Evolutionary conservation across 1,140 invertebrate genomes (phyloP), one percentile per base, ranked within the genome.

Genomic region (Eriocheir sinensis): DNA sequence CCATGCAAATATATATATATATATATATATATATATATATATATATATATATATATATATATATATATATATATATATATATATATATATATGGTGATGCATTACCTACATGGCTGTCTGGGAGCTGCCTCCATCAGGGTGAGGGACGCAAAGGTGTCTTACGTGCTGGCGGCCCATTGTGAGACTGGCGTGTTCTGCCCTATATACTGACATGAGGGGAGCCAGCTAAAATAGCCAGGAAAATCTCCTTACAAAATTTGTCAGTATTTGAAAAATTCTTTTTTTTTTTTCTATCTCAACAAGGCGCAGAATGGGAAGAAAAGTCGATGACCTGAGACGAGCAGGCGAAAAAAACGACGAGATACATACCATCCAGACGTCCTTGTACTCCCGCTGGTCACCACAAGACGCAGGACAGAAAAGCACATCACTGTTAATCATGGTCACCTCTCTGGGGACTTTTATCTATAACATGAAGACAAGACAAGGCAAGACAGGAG

Each of bases 351-450:
- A n/a, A 88, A 34, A 27, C 53, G 32, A 38, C 80, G 89, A 80
- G 34, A 95, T 95, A 96, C 95, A 88, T 96, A 96, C 95, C 95
- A 96, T 93, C 95, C 95, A 96, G 80, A 96, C 94, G 89, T 96
- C 95, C 95, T 96, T 96, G 94, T 96, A 96, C 94, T 96, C 95
- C 92, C 94, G 93, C 95, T 96, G 94, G 72, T 38, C 83, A 86
- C 48, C 53, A 40, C 72, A 81, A 38, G 89, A 86, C n/a, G 60
- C 44, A 53, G 79, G 83, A 88, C 81, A 94, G 86, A 94, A 94
- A 72, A 94, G 90, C 80, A 86, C 94, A 81, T 86, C 83, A 85
- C 48, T 86, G 72, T 94, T 91, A 94, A 94, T 94, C 27, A 91
- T n/a, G 38, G 30, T 72, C 85, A 81, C 34, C 89, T 83, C 89